Conservation (phyloP, 2,113 vertebrate genomes). For the Arvicanthis niloticus region DNA sequence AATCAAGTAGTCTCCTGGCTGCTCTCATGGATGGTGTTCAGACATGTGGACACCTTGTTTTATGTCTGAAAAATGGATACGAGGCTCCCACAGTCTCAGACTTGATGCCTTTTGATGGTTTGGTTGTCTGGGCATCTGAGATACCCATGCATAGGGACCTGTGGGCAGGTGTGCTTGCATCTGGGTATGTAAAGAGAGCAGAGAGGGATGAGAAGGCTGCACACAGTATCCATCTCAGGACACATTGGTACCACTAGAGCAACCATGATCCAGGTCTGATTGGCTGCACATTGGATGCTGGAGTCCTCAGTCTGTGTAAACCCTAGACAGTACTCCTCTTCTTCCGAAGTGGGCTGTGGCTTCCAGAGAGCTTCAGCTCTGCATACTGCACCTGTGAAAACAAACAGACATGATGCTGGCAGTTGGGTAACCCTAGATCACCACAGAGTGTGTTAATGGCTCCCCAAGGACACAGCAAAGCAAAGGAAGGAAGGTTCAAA, state of each 20-base stretch:
- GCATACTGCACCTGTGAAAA: conserved; percentile 99
- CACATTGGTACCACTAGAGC: not conserved
- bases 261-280: conserved; percentile 35
- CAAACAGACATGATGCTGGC: conserved; percentile 92
- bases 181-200: not conserved
- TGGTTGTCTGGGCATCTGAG: accelerated
- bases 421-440: conserved; percentile 95
- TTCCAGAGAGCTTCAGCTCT: conserved; percentile 90
- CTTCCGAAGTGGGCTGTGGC: conserved; percentile 91
- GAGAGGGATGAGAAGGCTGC: not conserved
- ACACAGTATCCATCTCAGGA: not conserved
- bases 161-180: accelerated
- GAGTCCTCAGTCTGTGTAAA: not conserved
- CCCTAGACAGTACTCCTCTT: conserved; percentile 88
- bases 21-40: conserved; percentile 16
- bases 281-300: conserved; percentile 8
- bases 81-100: not conserved
- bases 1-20: conserved; percentile 27
- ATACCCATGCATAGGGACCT: not conserved
- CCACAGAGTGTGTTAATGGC: conserved; percentile 92
- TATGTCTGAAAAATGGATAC: not conserved
- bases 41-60: conserved; percentile 32
- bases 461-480: conserved; percentile 92
- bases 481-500: conserved; percentile 93
- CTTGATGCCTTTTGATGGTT: not conserved